Conservation (phyloP, 2,113 vertebrate species). For the Mustela lutreola region DNA sequence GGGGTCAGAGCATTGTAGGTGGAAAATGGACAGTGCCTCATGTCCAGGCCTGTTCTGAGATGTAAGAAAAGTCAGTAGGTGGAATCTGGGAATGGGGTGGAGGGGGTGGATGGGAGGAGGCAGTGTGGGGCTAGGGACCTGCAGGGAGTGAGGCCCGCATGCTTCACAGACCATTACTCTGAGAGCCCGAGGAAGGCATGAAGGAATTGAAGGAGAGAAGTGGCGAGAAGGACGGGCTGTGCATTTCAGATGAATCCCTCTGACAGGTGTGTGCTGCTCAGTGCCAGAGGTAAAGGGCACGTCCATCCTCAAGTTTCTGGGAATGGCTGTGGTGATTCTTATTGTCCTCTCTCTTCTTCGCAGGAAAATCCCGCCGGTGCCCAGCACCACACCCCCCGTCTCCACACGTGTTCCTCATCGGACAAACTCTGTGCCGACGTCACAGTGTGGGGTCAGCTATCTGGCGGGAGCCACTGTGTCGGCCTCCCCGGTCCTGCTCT, state of each 20-base stretch:
- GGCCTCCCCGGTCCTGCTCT: slow-evolving; percentile 87
- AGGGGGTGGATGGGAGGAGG: no score
- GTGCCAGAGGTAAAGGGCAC: no score
- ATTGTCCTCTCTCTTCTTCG: slow-evolving; percentile 40
- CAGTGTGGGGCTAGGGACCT: rapidly evolving
- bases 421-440: slow-evolving; percentile 90
- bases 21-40: not conserved
- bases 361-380: slow-evolving; percentile 97
- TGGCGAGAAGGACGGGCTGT: no score
- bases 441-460: slow-evolving; percentile 89
- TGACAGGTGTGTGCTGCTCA: no score
- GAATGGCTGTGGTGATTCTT: rapidly evolving
- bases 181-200: no score
- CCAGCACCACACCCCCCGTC: slow-evolving; percentile 87
- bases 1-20: not conserved
- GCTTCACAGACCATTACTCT: not conserved
- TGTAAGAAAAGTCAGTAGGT: not conserved
- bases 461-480: slow-evolving; percentile 90
- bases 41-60: not conserved
- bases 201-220: not conserved
- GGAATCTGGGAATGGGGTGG: no score
- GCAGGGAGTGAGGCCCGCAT: rapidly evolving
- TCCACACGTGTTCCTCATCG: slow-evolving; percentile 91
- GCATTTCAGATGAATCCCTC: not conserved
- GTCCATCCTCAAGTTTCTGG: rapidly evolving